Conservation (phyloP, 2,888 invertebrate species). For the Phortica magna region DNA sequence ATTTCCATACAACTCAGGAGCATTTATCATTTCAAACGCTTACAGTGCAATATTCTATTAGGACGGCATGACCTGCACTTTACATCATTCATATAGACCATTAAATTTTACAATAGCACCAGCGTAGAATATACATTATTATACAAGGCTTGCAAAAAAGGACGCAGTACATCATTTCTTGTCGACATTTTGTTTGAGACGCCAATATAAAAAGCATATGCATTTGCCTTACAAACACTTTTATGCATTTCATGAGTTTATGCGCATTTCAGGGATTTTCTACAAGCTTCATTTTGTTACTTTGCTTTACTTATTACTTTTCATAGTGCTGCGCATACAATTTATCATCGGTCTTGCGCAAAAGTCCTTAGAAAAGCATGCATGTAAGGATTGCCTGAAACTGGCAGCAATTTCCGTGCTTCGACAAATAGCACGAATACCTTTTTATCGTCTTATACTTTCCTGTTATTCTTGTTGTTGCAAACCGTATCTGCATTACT, state of each 20-base stretch:
- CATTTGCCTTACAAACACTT: not conserved
- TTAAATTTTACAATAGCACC: not conserved
- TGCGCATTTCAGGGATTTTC: not conserved
- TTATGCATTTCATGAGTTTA: not conserved
- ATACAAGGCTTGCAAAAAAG: conserved; percentile 62
- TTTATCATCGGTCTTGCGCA: conserved; percentile 10
- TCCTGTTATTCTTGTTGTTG: not conserved
- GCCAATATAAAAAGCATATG: conserved; percentile 5
- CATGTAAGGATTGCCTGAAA: not conserved
- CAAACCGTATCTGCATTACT: conserved; percentile 5
- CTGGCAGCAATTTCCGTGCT: not conserved
- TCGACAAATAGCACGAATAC: conserved; percentile 1
- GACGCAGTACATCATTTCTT: conserved; percentile 2
- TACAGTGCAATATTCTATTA: conserved; percentile 2
- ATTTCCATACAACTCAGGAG: not conserved
- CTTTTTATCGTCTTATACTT: not conserved
- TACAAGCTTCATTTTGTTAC: not conserved
- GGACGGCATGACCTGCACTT: conserved; percentile 8
- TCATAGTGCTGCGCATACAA: conserved; percentile 1
- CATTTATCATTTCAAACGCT: conserved; percentile 12
- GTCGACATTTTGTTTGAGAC: not conserved
- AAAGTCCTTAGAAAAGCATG: conserved; percentile 10
- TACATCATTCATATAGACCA: not conserved
- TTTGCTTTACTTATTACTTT: not conserved
- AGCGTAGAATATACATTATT: conserved; percentile 60